Conservation (phyloP, 2,797 vertebrate genomes). For the Pseudotriccus pelzelni region DNA sequence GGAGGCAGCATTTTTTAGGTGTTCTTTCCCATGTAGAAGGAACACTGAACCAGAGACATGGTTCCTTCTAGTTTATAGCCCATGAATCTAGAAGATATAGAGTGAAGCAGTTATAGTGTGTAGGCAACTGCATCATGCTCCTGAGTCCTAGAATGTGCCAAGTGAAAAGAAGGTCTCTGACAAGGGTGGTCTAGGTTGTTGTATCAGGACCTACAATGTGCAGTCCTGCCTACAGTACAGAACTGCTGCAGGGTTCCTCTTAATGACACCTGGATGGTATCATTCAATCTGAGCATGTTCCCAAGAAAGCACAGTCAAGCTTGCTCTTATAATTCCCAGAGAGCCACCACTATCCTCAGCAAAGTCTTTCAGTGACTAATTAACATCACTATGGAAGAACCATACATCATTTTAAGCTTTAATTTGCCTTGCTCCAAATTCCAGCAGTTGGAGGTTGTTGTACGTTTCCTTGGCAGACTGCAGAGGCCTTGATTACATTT, state of each 20-base stretch:
- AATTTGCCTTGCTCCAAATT: neutral
- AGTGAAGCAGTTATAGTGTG: neutral
- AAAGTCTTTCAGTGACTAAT: neutral
- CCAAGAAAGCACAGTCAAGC: neutral
- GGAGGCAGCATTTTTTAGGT: neutral
- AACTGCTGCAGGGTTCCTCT: neutral
- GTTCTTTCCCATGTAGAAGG: neutral
- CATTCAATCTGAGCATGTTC: neutral
- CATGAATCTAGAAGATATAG: neutral
- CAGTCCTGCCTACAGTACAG: neutral
- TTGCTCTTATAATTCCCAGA: neutral
- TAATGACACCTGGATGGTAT: neutral
- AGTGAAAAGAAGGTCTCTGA: neutral
- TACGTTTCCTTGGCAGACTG: neutral
- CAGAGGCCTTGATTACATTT: neutral
- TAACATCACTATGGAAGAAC: neutral
- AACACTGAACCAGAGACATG: neutral
- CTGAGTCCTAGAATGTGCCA: neutral
- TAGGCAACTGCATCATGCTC: neutral
- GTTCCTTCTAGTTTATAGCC: neutral
- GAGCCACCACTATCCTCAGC: neutral
- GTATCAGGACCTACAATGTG: neutral
- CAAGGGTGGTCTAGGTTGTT: neutral
- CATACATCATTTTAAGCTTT: neutral
- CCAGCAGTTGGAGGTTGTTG: neutral